Conservation (phyloP, 1,140 invertebrate genomes). For the Drosophila sp. region DNA sequence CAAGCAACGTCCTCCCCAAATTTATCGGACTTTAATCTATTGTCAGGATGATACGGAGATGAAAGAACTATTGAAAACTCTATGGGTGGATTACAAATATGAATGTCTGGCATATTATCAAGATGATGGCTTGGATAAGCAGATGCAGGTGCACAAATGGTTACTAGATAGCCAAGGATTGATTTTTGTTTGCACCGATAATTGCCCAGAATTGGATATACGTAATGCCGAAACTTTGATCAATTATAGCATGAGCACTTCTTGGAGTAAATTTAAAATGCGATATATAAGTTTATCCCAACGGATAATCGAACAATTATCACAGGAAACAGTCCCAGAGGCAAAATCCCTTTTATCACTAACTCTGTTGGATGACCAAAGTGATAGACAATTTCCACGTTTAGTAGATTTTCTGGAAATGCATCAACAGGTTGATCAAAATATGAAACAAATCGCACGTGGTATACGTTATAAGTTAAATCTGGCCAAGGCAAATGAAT, state of each 20-base stretch:
- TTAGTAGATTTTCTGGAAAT: conserved; percentile 50
- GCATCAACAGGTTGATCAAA: conserved; percentile 41
- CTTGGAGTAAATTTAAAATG: conserved; percentile 56
- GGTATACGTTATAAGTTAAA: conserved; percentile 29
- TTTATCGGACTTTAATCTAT: conserved; percentile 41
- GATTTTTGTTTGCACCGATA: conserved; percentile 51
- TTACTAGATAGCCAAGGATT: conserved; percentile 1
- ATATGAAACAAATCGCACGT: conserved; percentile 22
- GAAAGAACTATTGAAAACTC: not conserved
- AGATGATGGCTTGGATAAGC: conserved; percentile 17
- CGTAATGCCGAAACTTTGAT: conserved; percentile 51
- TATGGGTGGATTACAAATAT: conserved; percentile 12
- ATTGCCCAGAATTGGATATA: conserved; percentile 54
- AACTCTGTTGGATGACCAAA: conserved; percentile 47
- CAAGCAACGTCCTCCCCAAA: conserved; percentile 32
- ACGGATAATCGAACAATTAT: conserved; percentile 34
- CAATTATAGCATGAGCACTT: conserved; percentile 46
- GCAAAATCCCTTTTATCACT: conserved; percentile 20
- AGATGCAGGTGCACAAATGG: conserved; percentile 37
- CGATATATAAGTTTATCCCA: conserved; percentile 37
- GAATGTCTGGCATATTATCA: conserved; percentile 56
- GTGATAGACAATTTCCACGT: conserved; percentile 50
- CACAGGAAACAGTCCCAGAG: fast-evolving
- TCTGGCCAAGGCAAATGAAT: not conserved
- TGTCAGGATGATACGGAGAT: conserved; percentile 49